Evolutionary conservation across 2,113 vertebrate species (phyloP).

Genomic region (Sphyrna mokarran): DNA sequence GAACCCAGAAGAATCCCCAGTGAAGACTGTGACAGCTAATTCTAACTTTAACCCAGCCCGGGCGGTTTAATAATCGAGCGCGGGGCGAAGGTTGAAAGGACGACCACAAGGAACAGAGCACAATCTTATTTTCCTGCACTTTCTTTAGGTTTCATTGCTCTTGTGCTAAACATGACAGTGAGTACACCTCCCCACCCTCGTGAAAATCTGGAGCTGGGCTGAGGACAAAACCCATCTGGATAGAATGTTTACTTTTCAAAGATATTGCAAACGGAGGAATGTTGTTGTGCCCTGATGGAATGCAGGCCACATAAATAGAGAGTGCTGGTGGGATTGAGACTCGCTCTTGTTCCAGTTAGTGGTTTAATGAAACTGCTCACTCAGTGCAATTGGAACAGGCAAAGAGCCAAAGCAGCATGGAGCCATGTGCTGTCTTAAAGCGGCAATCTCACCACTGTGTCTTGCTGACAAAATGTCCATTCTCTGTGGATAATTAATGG

Average conservation of each 20-base stretch:
- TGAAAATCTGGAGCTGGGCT: neutral
- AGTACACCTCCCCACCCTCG: neutral
- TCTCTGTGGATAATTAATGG: neutral
- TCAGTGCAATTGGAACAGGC: neutral
- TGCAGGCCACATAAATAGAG: neutral
- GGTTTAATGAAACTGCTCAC: slow-evolving; percentile 28
- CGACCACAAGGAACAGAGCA: neutral
- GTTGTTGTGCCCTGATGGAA: neutral
- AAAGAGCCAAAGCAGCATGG: neutral
- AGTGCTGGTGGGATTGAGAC: neutral
- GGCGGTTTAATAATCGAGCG: neutral
- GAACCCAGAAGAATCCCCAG: neutral
- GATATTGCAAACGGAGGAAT: slow-evolving; percentile 5
- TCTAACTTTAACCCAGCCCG: neutral
- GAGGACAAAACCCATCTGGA: neutral
- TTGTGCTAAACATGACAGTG: neutral
- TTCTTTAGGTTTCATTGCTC: neutral
- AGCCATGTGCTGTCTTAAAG: neutral
- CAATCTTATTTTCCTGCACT: neutral
- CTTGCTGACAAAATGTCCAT: neutral
- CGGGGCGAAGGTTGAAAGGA: neutral
- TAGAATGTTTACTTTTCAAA: slow-evolving; percentile 14
- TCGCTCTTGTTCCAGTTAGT: neutral
- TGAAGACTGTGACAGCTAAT: neutral
- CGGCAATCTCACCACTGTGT: too few species aligned